phyloP scores from a whole-genome alignment of 2,797 vertebrate species.

The Myotis findleyi region DNA sequence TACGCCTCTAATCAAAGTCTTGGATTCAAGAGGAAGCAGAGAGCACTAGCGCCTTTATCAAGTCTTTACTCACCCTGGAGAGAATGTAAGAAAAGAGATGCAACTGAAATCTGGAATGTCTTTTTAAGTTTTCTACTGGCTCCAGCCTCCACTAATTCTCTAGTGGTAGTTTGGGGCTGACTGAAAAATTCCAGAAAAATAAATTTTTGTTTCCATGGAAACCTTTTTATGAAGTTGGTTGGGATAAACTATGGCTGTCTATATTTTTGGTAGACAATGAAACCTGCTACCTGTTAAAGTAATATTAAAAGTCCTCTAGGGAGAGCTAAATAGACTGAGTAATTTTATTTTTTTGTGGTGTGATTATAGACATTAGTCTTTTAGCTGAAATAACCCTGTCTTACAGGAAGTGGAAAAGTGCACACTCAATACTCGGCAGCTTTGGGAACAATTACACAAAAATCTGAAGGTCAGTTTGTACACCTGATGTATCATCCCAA shows the following conservation, averaged over 20 bases:
- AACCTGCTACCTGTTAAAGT: slow-evolving; percentile 67
- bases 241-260: slow-evolving; percentile 51
- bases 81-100: neutral
- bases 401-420: slow-evolving; percentile 65
- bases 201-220: slow-evolving; percentile 63
- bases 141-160: neutral
- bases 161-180: neutral
- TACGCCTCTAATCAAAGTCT: neutral
- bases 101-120: neutral
- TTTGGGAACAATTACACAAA: slow-evolving; percentile 63
- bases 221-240: slow-evolving; percentile 65
- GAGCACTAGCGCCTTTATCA: neutral
- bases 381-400: slow-evolving; percentile 67
- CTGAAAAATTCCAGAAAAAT: slow-evolving; percentile 38
- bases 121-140: neutral
- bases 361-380: slow-evolving; percentile 78
- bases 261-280: slow-evolving; percentile 69
- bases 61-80: neutral
- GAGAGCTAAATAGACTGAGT: slow-evolving; percentile 68
- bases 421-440: slow-evolving; percentile 30
- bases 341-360: slow-evolving; percentile 69
- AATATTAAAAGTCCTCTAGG: slow-evolving; percentile 71
- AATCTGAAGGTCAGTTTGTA: slow-evolving; percentile 28
- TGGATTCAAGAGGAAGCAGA: slow-evolving; percentile 13
- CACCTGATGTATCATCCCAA: neutral